Conservation (phyloP, 2,888 invertebrate genomes). For the Rotaria macrura region DNA sequence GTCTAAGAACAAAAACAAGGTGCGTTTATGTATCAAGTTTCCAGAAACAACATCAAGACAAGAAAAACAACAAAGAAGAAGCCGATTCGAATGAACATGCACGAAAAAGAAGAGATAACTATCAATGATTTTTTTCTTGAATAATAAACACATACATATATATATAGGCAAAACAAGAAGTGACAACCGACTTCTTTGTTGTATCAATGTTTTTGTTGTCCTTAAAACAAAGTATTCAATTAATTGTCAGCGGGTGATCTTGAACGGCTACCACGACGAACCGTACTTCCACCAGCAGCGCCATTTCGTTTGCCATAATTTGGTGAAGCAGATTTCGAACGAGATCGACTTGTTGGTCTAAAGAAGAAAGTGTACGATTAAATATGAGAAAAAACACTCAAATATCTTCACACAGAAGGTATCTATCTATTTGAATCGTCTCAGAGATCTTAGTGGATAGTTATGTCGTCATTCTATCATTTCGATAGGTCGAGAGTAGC, state of each 20-base stretch:
- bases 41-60: background rate
- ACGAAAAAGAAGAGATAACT: background rate
- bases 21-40: background rate
- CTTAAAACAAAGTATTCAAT: background rate
- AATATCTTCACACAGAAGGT: background rate
- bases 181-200: background rate
- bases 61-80: background rate
- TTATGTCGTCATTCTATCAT: background rate
- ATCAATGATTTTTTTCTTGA: background rate
- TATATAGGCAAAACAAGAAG: background rate
- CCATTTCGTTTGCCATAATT: background rate
- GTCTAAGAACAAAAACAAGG: background rate
- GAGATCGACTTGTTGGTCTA: background rate
- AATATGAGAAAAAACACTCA: too few species aligned
- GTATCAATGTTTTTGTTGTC: too few species aligned
- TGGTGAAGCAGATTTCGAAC: background rate
- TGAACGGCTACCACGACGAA: background rate
- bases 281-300: background rate
- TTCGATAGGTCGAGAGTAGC: background rate
- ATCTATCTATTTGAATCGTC: background rate
- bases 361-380: background rate
- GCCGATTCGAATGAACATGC: background rate
- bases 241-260: background rate
- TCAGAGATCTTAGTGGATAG: constrained; percentile 22
- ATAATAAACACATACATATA: background rate